These are phyloP conservation scores for Darevskia nairensis DNA, from an alignment of 2,797 vertebrate genomes.

Conservation along the genomic window DNA sequence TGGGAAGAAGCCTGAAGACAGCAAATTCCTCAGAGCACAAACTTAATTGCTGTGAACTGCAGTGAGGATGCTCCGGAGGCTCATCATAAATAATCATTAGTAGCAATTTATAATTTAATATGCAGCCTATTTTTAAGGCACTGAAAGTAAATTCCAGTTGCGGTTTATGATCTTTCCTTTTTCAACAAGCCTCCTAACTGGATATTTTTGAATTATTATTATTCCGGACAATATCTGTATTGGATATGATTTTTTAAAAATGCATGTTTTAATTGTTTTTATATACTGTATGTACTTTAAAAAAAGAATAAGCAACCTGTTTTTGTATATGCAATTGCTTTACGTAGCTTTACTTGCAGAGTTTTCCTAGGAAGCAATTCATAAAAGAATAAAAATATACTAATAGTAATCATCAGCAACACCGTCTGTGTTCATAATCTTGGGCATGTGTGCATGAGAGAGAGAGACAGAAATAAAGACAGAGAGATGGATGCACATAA, in stretches of 20 bases:
- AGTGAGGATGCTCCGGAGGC: not conserved
- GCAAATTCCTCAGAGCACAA: not conserved
- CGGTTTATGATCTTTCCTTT: not conserved
- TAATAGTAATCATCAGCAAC: too few relatives aligned
- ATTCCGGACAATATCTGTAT: too few relatives aligned
- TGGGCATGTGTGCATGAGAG: not conserved
- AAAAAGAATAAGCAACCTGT: too few relatives aligned
- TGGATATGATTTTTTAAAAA: too few relatives aligned
- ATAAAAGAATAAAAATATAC: too few relatives aligned
- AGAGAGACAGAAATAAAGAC: not conserved
- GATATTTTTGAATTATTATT: too few relatives aligned
- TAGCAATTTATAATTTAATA: slow-evolving; percentile 65
- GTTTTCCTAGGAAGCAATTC: too few relatives aligned
- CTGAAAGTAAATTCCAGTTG: slow-evolving; percentile 47
- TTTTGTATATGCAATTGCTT: too few relatives aligned
- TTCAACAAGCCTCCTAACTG: too few relatives aligned
- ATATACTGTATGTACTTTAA: too few relatives aligned
- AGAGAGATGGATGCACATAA: not conserved
- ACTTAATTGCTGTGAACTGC: slow-evolving; percentile 5
- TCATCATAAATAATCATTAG: slow-evolving; percentile 62
- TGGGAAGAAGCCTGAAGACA: not conserved
- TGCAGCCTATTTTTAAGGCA: slow-evolving; percentile 36
- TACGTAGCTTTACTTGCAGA: too few relatives aligned
- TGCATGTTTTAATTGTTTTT: too few relatives aligned
- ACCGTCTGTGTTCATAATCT: not conserved